These are phyloP conservation scores for Myiotriccus ornatus DNA, from an alignment of 2,797 vertebrate genomes.

Conservation along the genomic window DNA sequence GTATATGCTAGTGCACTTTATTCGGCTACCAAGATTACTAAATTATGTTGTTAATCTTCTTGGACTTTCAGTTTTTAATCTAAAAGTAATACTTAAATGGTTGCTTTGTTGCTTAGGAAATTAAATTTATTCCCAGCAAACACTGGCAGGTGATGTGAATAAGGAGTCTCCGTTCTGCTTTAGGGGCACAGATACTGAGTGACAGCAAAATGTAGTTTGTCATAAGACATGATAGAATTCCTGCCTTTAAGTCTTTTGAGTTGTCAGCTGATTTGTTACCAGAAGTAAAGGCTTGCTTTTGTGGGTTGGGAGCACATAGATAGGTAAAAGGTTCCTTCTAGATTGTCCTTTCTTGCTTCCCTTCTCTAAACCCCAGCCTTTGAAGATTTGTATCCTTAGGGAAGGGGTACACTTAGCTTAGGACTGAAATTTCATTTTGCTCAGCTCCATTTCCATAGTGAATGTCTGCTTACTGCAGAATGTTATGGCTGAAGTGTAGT, in stretches of 20 bases:
- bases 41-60: neutral
- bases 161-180: neutral
- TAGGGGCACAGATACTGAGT: neutral
- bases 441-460: neutral
- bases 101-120: neutral
- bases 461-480: neutral
- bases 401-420: neutral
- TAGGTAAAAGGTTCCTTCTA: neutral
- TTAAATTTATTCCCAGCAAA: neutral
- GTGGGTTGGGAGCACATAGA: neutral
- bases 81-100: neutral
- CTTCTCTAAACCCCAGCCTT: rapidly evolving
- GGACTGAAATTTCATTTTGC: neutral
- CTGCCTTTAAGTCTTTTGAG: neutral
- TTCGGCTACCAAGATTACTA: neutral
- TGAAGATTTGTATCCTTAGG: neutral
- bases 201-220: neutral
- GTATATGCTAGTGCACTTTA: neutral
- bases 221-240: neutral
- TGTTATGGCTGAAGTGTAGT: neutral
- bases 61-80: neutral
- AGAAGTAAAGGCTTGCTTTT: neutral
- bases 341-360: neutral
- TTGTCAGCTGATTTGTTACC: neutral
- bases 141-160: neutral